A percentile compares a stretch with the other conserved stretches of the same genome.
Conservation (phyloP, 2,888 invertebrate species). For the Lasioglossum pauxillum region DNA sequence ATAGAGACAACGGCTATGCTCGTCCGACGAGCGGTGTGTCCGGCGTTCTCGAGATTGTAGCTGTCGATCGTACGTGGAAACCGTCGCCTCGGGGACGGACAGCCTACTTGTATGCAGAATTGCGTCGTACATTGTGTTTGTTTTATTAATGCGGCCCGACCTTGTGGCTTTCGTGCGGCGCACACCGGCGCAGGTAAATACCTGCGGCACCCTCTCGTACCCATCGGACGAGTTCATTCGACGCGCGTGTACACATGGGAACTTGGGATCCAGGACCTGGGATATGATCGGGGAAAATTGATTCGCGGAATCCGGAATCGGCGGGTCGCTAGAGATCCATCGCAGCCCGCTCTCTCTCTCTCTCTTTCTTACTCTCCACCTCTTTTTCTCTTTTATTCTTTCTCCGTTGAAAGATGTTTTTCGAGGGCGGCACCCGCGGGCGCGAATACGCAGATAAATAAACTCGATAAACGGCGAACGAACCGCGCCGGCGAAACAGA, state of each 20-base stretch:
- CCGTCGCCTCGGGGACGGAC: constrained; percentile 71
- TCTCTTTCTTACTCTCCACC: background rate
- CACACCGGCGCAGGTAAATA: constrained; percentile 64
- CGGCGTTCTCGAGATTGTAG: constrained; percentile 64
- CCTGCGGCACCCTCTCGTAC: constrained; percentile 57
- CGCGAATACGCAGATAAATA: constrained; percentile 4
- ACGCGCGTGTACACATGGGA: background rate
- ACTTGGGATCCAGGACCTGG: background rate
- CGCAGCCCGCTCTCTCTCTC: background rate
- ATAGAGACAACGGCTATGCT: constrained; percentile 60
- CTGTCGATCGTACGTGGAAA: constrained; percentile 72
- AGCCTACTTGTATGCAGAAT: constrained; percentile 76
- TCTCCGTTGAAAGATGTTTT: background rate
- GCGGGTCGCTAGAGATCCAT: background rate
- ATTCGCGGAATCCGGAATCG: constrained; percentile 36
- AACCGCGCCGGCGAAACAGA: constrained; percentile 12
- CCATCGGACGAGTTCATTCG: constrained; percentile 65
- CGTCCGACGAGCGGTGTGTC: constrained; percentile 46
- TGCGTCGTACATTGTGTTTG: constrained; percentile 83
- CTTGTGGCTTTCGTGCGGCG: constrained; percentile 75
- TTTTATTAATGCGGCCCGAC: constrained; percentile 83
- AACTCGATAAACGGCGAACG: background rate
- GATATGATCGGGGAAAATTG: constrained; percentile 45
- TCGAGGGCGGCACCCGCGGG: background rate
- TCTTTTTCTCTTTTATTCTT: background rate